Evolutionary conservation across 2,797 vertebrate genomes (phyloP), one percentile per base, ranked within the genome.

Genomic region (Necrosyrtes monachus): DNA sequence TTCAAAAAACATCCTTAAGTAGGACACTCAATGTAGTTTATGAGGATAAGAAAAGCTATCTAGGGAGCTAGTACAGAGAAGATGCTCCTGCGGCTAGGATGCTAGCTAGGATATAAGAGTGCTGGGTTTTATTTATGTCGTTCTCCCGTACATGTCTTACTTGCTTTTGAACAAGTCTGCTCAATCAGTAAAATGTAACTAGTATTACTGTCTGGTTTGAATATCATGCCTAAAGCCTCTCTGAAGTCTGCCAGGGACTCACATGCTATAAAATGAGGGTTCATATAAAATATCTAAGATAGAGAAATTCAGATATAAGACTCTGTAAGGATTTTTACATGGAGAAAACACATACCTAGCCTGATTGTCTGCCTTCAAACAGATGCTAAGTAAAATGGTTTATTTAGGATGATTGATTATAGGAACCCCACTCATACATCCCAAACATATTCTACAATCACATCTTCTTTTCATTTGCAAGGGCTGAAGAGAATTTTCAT

Each of bases 381-480:
- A 95, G 88, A 86, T 92, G 90, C 95, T 97, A 98, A 98, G 95
- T 97, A 97, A 98, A 97, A 97, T 77, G 73, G 91, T 97, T 97
- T 98, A 95, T 97, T 98, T 97, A 88, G 43, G 79, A 97, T 98
- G 97, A 98, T 98, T 97, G 97, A 98, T 98, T 97, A 97, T 39
- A 93, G 80, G 78, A 96, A 92, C 81, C 76, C 83, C 92, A 74
- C 90, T 97, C 96, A 96, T 97, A 96, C 96, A 97, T 97, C 96
- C 95, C 80, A 96, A 93, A 95, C 53, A 84, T 91, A 96, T 96
- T 96, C 97, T 97, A 93, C 97, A 98, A 98, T 97, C 97, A 96
- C 96, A 98, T 98, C 96, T 97, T 97, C 97, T 98, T 98, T 97
- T 98, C 98, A 98, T 97, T 97, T 97, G 93, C 97, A 97, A 90